Conservation (phyloP, 2,797 vertebrate species). For the Cynopterus sphinx region DNA sequence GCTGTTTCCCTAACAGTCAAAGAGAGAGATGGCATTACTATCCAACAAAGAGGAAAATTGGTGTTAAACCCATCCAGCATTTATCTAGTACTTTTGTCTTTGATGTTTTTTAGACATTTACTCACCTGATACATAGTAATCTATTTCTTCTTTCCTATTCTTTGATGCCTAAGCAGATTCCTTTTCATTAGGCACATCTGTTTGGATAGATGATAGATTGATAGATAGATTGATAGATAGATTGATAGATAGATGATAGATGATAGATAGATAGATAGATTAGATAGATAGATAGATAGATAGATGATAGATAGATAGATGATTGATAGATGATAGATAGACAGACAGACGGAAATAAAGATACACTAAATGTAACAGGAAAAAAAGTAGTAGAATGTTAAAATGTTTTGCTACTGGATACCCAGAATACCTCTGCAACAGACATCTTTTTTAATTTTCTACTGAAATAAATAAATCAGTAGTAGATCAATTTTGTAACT, state of each 20-base stretch:
- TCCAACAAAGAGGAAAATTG: conserved; percentile 39
- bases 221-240: background rate
- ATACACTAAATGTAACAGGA: background rate
- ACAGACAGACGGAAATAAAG: background rate
- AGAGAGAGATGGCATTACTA: background rate
- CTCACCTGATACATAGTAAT: background rate
- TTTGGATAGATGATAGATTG: background rate
- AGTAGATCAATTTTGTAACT: background rate
- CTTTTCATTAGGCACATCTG: background rate
- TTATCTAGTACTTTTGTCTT: conserved; percentile 2
- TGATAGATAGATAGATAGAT: background rate
- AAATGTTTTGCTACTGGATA: background rate
- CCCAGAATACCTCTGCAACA: background rate
- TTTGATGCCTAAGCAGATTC: background rate
- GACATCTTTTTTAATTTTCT: background rate
- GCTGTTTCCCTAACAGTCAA: conserved; percentile 13
- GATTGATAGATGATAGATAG: background rate
- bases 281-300: background rate
- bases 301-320: background rate
- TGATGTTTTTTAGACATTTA: conserved; percentile 22
- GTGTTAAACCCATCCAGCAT: background rate
- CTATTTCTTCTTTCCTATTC: background rate
- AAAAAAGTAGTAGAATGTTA: background rate
- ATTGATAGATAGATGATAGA: background rate
- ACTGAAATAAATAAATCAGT: background rate